phyloP scores from a whole-genome alignment of 2,113 vertebrate species.

The Sturnus vulgaris region DNA sequence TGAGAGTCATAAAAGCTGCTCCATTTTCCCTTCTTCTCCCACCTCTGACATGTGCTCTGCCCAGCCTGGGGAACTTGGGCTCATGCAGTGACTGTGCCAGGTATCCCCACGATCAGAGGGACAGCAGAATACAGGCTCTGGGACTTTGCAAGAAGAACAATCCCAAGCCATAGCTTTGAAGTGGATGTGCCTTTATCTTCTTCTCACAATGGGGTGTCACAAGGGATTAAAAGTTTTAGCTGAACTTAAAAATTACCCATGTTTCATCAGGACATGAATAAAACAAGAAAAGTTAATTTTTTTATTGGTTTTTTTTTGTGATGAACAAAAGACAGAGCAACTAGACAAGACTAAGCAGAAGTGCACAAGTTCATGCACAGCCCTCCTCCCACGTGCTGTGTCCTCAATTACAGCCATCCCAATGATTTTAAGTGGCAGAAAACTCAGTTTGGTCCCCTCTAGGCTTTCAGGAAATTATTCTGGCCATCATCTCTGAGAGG shows the following conservation, averaged over 20 bases:
- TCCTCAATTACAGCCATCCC: not conserved
- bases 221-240: not conserved
- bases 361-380: not conserved
- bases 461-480: not conserved
- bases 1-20: not conserved
- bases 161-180: not conserved
- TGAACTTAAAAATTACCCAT: not conserved
- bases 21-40: not conserved
- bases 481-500: not conserved
- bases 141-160: not conserved
- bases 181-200: not conserved
- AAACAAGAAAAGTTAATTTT: not conserved
- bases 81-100: fast-evolving
- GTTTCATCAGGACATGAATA: not conserved
- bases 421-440: not conserved
- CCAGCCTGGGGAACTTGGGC: not conserved
- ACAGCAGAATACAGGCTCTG: not conserved
- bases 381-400: not conserved
- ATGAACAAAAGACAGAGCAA: not conserved
- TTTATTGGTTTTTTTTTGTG: not conserved
- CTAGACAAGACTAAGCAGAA: not conserved
- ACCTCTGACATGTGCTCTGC: not conserved
- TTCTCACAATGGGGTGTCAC: not conserved
- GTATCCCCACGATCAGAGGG: fast-evolving
- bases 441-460: not conserved